Conservation (phyloP, 1,140 invertebrate species). For the Apis florea region DNA sequence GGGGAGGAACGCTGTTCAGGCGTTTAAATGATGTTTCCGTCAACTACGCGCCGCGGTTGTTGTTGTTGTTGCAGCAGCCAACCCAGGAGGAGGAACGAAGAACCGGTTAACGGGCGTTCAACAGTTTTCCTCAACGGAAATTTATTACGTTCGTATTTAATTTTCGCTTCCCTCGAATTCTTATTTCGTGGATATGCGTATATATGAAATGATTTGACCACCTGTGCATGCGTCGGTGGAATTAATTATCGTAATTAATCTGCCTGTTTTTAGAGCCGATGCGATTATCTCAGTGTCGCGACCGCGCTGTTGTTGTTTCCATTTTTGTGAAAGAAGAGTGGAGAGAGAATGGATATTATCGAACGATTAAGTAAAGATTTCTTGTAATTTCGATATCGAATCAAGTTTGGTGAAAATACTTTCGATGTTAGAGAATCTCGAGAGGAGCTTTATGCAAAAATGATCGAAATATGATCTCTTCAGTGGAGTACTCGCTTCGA, state of each 20-base stretch:
- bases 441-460: no score
- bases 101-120: neutral
- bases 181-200: no score
- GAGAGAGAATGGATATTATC: no score
- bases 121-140: constrained; percentile 16
- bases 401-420: no score
- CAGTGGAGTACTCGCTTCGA: no score
- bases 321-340: constrained; percentile 33
- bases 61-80: no score
- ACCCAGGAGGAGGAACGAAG: no score
- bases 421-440: no score
- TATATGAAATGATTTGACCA: constrained; percentile 6
- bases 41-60: neutral
- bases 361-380: no score
- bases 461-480: no score
- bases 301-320: constrained; percentile 9
- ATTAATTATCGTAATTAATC: constrained; percentile 54
- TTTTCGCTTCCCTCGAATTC: constrained; percentile 1
- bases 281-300: constrained; percentile 29
- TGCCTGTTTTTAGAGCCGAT: constrained; percentile 29
- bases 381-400: no score
- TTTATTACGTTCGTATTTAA: constrained; percentile 36
- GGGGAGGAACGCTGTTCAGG: neutral
- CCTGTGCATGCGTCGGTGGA: constrained; percentile 32
- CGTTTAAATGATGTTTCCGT: constrained; percentile 33